Evolutionary conservation across 2,888 invertebrate genomes (phyloP).

Genomic region (Tetanocera ferruginea): DNA sequence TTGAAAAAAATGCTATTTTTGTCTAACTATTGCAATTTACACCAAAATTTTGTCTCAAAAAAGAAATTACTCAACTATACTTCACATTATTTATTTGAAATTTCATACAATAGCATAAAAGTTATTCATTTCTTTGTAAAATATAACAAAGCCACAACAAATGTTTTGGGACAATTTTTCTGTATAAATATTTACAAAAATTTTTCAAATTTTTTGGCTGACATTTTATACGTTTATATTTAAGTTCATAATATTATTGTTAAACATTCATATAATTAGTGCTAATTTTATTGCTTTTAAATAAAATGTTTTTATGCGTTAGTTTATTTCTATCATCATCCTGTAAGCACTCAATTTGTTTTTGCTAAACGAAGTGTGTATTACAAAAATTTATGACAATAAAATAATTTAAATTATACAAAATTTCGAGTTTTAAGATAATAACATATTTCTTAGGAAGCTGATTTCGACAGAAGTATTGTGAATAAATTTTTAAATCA

Average conservation of each 20-base stretch:
- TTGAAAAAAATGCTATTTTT: background rate
- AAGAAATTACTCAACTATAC: background rate
- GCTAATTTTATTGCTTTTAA: background rate
- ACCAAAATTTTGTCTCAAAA: background rate
- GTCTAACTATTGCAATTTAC: background rate
- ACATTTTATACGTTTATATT: conserved; percentile 30
- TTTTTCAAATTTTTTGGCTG: conserved; percentile 40
- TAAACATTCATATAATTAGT: background rate
- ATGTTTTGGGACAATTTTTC: background rate
- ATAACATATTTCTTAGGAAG: too few relatives aligned
- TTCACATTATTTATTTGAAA: conserved; percentile 4
- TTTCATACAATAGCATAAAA: conserved; percentile 9
- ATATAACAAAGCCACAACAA: background rate
- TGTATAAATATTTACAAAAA: conserved; percentile 38
- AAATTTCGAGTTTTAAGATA: too few relatives aligned
- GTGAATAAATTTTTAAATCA: too few relatives aligned
- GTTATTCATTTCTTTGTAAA: background rate
- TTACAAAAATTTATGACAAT: too few relatives aligned
- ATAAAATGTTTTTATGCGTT: background rate
- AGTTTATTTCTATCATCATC: conserved; percentile 15
- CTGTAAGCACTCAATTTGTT: background rate
- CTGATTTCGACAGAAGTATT: too few relatives aligned
- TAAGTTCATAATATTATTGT: conserved; percentile 40
- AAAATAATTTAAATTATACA: too few relatives aligned
- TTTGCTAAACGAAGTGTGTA: too few relatives aligned